Base-by-base conservation (phyloP, 2,888 invertebrate species). In the Ophion ellenae region DNA sequence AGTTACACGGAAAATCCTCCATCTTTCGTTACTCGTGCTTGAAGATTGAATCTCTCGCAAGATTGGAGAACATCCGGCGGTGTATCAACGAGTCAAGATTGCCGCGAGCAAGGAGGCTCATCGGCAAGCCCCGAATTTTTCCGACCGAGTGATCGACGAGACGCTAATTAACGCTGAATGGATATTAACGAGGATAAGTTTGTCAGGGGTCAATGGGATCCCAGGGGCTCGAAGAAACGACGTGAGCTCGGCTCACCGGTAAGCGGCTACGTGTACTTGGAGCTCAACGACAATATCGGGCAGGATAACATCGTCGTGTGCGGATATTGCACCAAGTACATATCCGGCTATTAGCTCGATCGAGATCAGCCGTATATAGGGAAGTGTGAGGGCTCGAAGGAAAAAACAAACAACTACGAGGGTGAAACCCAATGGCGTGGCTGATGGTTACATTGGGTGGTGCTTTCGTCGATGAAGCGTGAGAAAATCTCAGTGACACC, bases 391-490 rank as follows among this genome's bases (percentile, higher is more conserved):
- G 57, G 59, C 28, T 2, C 53, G 61, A 73, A 28, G 40, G 47
- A 70, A 45, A 78, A 57, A 73, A 66, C 40, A 71, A 78, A 81
- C 53, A 17, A 17, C 14, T 53, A 17, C 81, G 71, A 81, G 81
- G 83, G 81, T 78, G 81, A 75, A 77, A 66, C 40, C 70, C 75
- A 78, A 81, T 70, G 74, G 47, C 45, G 74, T 28, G 47, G 66
- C 45, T 73, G 67, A 69, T 40, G 63, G 69, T 69, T 66, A 69
- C 66, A 63, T 71, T 69, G 71, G 66, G 61, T 81, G 69, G 69
- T 81, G 83, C 81, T 81, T 81, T 82, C 75, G 77, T 75, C 83
- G 81, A 83, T 83, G 85, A 85, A 76, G 85, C 75, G 86, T 80
- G 80, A 75, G 69, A 77, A 74, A 83, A 83, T 86, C 86, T 69